Conservation (phyloP, 2,113 vertebrate species). For the Noturus placidus region DNA sequence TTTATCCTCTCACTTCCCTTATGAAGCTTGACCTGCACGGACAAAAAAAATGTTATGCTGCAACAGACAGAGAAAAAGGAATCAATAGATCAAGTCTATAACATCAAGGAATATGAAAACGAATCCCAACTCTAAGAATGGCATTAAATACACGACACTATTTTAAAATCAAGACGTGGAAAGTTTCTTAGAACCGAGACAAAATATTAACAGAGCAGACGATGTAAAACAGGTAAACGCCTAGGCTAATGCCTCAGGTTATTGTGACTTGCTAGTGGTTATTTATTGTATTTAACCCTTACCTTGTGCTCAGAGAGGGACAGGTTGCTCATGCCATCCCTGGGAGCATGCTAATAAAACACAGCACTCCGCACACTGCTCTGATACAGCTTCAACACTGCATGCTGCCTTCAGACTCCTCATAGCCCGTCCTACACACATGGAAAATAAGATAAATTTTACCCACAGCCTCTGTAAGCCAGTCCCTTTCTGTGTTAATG, state of each 20-base stretch:
- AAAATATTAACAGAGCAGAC: not conserved
- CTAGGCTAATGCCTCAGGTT: not conserved
- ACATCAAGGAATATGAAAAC: not conserved
- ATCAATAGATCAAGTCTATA: not conserved
- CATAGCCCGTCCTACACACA: slow-evolving; percentile 46
- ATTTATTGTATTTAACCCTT: slow-evolving; percentile 3
- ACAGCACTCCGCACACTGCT: slow-evolving; percentile 29
- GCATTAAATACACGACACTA: not conserved
- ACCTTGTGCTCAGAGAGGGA: slow-evolving; percentile 48
- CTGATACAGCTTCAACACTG: slow-evolving; percentile 40
- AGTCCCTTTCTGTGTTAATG: not conserved
- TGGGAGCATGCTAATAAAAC: slow-evolving; percentile 36
- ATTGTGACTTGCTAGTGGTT: not conserved
- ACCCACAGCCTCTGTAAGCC: not conserved
- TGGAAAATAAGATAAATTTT: not conserved
- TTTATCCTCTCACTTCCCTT: slow-evolving; percentile 45
- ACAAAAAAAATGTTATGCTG: slow-evolving; percentile 14
- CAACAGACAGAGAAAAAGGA: not conserved
- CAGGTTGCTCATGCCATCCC: slow-evolving; percentile 45
- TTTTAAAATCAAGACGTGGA: not conserved
- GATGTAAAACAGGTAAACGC: not conserved
- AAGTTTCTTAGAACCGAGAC: not conserved
- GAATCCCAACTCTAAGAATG: not conserved
- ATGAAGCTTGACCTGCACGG: slow-evolving; percentile 45
- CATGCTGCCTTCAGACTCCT: slow-evolving; percentile 37